phyloP scores from a whole-genome alignment of 2,888 invertebrate genomes.

The Cylindroiulus punctatus region DNA sequence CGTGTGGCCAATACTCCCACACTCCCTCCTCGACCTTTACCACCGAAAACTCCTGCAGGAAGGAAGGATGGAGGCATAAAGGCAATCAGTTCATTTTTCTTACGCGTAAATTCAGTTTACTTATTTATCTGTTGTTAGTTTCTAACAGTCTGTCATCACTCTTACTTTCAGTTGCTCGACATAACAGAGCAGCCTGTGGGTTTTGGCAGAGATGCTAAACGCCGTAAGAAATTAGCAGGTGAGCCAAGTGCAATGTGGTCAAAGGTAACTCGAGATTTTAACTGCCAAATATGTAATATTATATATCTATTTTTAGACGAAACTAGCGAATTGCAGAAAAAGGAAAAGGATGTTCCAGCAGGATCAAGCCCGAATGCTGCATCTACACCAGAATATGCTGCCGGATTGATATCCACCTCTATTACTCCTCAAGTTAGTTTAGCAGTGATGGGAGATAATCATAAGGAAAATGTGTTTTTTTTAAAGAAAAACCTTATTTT shows the following conservation, averaged over 20 bases:
- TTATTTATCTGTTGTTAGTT: background rate
- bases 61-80: conserved; percentile 93
- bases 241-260: conserved; percentile 17
- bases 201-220: conserved; percentile 80
- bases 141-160: background rate
- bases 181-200: conserved; percentile 92
- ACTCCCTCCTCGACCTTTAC: conserved; percentile 67
- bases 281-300: background rate
- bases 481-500: no score
- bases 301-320: conserved; percentile 59
- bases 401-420: conserved; percentile 76
- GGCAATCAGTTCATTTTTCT: conserved; percentile 61
- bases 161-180: conserved; percentile 75
- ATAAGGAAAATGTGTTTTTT: no score
- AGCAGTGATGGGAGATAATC: no score
- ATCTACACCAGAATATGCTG: conserved; percentile 84
- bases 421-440: conserved; percentile 67
- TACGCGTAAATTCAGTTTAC: background rate
- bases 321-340: conserved; percentile 65
- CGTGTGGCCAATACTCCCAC: conserved; percentile 64
- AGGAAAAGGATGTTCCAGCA: conserved; percentile 64
- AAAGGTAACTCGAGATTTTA: no score
- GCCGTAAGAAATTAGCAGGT: conserved; percentile 85
- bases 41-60: conserved; percentile 74
- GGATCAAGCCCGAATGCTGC: conserved; percentile 56